Evolutionary conservation across 2,113 vertebrate species (phyloP).

Genomic region (Lycocorax pyrrhopterus): DNA sequence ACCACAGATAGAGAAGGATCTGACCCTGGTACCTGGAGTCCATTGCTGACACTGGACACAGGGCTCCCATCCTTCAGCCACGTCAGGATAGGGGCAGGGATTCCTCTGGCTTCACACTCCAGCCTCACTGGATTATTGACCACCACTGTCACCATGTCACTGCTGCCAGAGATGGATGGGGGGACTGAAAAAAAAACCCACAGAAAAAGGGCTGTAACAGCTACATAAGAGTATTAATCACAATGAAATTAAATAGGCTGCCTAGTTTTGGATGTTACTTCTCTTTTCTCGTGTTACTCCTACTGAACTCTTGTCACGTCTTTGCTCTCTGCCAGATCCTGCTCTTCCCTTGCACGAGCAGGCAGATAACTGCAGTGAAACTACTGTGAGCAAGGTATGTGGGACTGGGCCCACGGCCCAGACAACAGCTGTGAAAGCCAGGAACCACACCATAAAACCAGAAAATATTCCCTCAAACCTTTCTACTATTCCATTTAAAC

Average conservation of each 20-base stretch:
- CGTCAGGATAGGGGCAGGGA: slow-evolving; percentile 88
- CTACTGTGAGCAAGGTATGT: background rate
- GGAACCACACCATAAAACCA: background rate
- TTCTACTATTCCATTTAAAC: background rate
- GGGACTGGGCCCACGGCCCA: background rate
- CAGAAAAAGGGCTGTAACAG: background rate
- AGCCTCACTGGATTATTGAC: slow-evolving; percentile 85
- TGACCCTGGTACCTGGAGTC: slow-evolving; percentile 80
- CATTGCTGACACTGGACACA: slow-evolving; percentile 83
- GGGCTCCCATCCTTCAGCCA: slow-evolving; percentile 97
- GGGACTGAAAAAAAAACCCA: slow-evolving; percentile 69
- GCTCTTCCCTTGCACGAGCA: background rate
- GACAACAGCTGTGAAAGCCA: background rate
- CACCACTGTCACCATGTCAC: slow-evolving; percentile 79
- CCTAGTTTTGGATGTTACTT: background rate
- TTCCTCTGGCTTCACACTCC: slow-evolving; percentile 90
- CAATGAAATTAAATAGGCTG: background rate
- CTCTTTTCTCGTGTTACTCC: background rate
- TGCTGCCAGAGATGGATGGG: slow-evolving; percentile 85
- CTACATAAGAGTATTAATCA: background rate
- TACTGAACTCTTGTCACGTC: background rate
- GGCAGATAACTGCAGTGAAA: background rate
- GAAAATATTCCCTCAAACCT: background rate
- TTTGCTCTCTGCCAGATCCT: background rate
- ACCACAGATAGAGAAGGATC: background rate